Conservation (phyloP, 37 sponge, comb jelly and placozoan species). For the Geodia barretti region DNA sequence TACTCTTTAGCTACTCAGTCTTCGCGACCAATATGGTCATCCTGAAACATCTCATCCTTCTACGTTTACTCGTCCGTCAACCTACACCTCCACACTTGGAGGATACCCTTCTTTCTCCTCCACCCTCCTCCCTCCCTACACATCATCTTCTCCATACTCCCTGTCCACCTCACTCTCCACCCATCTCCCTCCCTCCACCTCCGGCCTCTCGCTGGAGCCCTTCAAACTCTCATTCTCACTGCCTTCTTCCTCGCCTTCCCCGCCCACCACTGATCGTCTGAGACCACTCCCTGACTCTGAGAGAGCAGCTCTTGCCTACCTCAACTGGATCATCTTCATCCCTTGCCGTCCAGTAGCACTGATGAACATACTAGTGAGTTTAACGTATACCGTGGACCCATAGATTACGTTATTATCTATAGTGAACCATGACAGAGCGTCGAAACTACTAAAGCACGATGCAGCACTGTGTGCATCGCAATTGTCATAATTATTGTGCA, state of each 20-base stretch:
- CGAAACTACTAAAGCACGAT: too few relatives aligned
- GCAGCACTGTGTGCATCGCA: background rate
- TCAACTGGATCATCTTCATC: background rate
- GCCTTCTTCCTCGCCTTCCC: background rate
- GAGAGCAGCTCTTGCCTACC: background rate
- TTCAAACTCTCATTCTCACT: background rate
- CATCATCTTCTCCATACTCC: background rate
- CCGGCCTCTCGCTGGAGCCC: background rate
- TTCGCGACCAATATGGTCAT: background rate
- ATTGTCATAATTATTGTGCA: too few relatives aligned
- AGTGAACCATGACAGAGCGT: background rate
- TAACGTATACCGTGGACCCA: background rate
- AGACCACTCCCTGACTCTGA: background rate
- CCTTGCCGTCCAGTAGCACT: background rate
- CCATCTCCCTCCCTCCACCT: background rate
- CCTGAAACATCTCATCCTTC: background rate
- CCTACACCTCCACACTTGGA: background rate
- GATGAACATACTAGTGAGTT: background rate
- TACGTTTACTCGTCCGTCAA: background rate
- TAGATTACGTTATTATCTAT: too few relatives aligned
- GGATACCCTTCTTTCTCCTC: background rate
- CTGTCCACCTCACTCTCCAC: background rate
- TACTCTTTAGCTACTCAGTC: background rate
- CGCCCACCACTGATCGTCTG: background rate
- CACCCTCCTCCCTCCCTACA: conserved; percentile 7